Evolutionary conservation across 2,888 invertebrate species (phyloP), one percentile per base, ranked within the genome.

Genomic region (Crematogaster levior): DNA sequence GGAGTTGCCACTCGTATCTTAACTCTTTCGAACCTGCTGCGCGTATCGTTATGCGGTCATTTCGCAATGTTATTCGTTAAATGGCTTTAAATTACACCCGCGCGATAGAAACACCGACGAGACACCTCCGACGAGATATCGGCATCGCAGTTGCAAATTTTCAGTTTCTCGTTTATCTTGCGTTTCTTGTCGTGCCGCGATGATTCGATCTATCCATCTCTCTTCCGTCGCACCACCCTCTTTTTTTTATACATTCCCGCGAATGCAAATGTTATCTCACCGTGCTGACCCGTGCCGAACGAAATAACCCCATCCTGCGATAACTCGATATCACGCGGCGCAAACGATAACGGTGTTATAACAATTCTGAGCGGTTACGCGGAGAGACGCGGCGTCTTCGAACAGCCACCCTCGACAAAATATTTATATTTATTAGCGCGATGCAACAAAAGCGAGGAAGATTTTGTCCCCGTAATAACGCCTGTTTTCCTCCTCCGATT

Each of bases 281-380:
- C 80, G 40, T 60, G 81, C 83, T 90, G 90, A 90, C 90, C 90
- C 90, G 83, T 86, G 86, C 81, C 85, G 84, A 87, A 88, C 86
- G 90, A 86, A 86, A 88, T 84, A 88, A 86, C 82, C 82, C 73
- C 63, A 34, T 34, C 34, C 51, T 51, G 73, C 27, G 90, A 87
- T 88, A 87, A 83, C 56, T 65, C 68, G 40, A 68, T 88, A 87
- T 90, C 84, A 81, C 40, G 3, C 81, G 27, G 9, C 51, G 84
- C 86, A 84, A 84, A 73, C 43, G 53, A 43, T 82, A 75, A 61
- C 81, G 81, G 77, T 85, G 63, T 86, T 90, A 90, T 85, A 81
- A 87, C 83, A 84, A 88, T 90, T 88, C 82, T 0, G 40, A 89
- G 81, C 85, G 84, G 86, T 90, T 90, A 88, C 85, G 65, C 70